Evolutionary conservation across 1,140 invertebrate species (phyloP).

Genomic region (Semibalanus balanoides): DNA sequence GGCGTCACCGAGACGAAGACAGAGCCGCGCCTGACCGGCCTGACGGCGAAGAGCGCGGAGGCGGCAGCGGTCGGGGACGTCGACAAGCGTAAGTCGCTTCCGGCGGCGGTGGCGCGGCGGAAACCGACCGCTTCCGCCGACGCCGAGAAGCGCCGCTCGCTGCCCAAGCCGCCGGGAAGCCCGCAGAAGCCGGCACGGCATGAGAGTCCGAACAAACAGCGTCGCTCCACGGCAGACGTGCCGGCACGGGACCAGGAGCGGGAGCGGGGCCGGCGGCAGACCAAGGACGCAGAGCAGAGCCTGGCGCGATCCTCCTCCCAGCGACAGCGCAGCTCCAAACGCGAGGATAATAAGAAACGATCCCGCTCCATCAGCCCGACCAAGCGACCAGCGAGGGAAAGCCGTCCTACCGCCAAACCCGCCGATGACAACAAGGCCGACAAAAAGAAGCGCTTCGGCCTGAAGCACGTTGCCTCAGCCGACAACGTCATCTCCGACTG

Average conservation of each 20-base stretch:
- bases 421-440: not conserved
- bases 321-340: not conserved
- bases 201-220: not conserved
- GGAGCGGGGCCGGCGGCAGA: not conserved
- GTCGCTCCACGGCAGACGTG: not conserved
- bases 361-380: not conserved
- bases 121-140: not conserved
- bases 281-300: not conserved
- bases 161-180: not conserved
- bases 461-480: not conserved
- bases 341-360: not conserved
- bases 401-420: not conserved
- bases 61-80: not conserved
- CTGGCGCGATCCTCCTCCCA: not conserved
- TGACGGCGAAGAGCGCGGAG: conserved; percentile 8
- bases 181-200: not conserved
- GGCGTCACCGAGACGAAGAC: not conserved
- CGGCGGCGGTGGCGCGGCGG: not conserved
- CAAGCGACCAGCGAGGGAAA: not conserved
- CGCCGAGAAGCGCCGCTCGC: not conserved
- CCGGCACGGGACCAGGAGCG: not conserved
- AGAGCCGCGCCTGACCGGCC: conserved; percentile 4
- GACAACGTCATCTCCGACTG: not conserved
- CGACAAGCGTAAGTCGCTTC: not conserved
- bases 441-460: not conserved